These are phyloP conservation scores for Ligdia adustata DNA, from an alignment of 2,888 invertebrate genomes.

Conservation along the genomic window DNA sequence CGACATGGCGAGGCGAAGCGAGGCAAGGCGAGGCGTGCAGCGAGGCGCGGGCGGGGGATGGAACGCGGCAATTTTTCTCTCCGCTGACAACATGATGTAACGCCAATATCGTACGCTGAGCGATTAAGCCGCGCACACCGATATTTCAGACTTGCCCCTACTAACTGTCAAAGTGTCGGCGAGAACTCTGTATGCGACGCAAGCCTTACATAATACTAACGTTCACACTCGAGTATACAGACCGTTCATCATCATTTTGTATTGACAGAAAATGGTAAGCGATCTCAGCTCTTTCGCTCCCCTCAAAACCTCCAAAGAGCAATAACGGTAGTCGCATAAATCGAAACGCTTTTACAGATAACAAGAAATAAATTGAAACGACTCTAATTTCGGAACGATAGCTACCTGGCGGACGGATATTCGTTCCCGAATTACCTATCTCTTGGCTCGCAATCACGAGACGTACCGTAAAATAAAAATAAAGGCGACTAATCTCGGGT, in stretches of 20 bases:
- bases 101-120: conserved; percentile 83
- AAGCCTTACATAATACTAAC: conserved; percentile 29
- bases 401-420: conserved; percentile 23
- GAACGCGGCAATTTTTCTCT: conserved; percentile 81
- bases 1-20: conserved; percentile 57
- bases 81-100: conserved; percentile 84
- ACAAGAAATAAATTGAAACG: conserved; percentile 25
- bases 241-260: conserved; percentile 51
- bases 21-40: conserved; percentile 49
- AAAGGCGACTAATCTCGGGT: conserved; percentile 64
- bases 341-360: conserved; percentile 19
- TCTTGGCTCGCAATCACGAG: conserved; percentile 40
- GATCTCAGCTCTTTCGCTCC: conserved; percentile 30
- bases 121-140: conserved; percentile 83
- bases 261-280: conserved; percentile 41
- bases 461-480: conserved; percentile 60
- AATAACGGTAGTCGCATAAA: conserved; percentile 25
- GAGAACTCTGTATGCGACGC: conserved; percentile 56
- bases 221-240: conserved; percentile 32
- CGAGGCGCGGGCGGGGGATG: conserved; percentile 51
- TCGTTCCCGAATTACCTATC: conserved; percentile 26
- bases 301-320: conserved; percentile 29
- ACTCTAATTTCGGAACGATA: conserved; percentile 22
- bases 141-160: conserved; percentile 83
- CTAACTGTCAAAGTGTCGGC: conserved; percentile 80